Base-by-base conservation (phyloP, 1,140 invertebrate genomes). In the Planococcus citri region DNA sequence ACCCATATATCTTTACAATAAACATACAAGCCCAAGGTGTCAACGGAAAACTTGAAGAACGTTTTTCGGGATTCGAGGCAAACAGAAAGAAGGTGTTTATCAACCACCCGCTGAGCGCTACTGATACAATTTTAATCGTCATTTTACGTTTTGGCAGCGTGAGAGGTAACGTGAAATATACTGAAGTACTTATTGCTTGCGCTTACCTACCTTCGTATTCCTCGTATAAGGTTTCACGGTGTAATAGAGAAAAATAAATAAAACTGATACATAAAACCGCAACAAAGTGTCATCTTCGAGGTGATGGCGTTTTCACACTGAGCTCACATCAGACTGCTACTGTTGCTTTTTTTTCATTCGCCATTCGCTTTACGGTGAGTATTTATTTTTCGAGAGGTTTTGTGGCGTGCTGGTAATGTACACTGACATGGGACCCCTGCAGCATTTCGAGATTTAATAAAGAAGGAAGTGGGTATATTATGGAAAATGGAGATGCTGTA, bases 201-300 rank as follows among this genome's bases (percentile, higher is more conserved):
- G n/a, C n/a, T n/a, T n/a, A n/a, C n/a, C n/a, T n/a, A n/a, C n/a
- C n/a, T n/a, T n/a, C n/a, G n/a, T n/a, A n/a, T n/a, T n/a, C n/a
- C 58, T 58, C 70, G 58, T 71, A 58, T 68, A 71, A 71, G 70
- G 68, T 71, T 71, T 68, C 70, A 71, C 70, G 70, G 68, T 24
- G 37, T 24, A 69, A 21, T 51, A n/a, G 6, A 51, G 41, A 51
- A 51, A 51, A 51, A 51, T 51, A 51, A 51, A 51, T 51, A 51
- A 51, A 9, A 51, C 41, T 51, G 41, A 51, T 51, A 51, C 6
- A 51, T 51, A 51, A 51, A 51, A 51, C 41, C 41, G 41, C 41
- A 20, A 51, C 41, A 14, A 20, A 2, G 41, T 51, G 41, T 51
- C 41, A 51, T 51, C 41, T n/a, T 37, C 33, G 33, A 6, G 33